phyloP scores from a whole-genome alignment of 2,113 vertebrate genomes.

The Nyctereutes procyonoides region DNA sequence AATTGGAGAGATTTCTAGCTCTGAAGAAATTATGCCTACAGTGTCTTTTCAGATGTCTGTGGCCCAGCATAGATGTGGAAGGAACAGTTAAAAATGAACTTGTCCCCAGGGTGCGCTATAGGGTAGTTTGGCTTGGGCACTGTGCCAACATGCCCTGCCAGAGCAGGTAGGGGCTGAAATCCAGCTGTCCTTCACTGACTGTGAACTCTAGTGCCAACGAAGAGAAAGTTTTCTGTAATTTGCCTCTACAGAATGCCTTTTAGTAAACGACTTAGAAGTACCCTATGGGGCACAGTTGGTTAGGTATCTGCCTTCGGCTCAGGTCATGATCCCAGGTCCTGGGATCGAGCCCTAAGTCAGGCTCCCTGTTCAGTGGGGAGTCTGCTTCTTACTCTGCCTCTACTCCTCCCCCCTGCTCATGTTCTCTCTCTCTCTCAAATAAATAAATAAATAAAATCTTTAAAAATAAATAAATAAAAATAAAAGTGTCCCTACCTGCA shows the following conservation, averaged over 20 bases:
- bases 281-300: no score
- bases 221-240: not conserved
- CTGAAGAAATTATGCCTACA: slow-evolving; percentile 26
- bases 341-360: no score
- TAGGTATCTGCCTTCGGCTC: no score
- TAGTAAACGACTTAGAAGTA: slow-evolving; percentile 21
- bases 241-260: not conserved
- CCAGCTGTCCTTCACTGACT: not conserved
- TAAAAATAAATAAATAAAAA: no score
- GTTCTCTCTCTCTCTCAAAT: no score
- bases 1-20: not conserved
- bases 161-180: not conserved
- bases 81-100: not conserved
- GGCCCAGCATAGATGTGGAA: not conserved
- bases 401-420: no score
- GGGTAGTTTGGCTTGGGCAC: not conserved
- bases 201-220: not conserved
- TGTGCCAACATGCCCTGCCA: not conserved
- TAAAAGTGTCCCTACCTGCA: not conserved
- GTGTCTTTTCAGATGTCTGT: slow-evolving; percentile 5
- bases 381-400: no score
- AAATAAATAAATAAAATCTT: no score
- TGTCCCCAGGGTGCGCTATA: not conserved
- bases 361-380: no score
- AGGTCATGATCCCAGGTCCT: no score